phyloP scores from a whole-genome alignment of 2,888 invertebrate genomes.

The Tanytarsus gracilentus region DNA sequence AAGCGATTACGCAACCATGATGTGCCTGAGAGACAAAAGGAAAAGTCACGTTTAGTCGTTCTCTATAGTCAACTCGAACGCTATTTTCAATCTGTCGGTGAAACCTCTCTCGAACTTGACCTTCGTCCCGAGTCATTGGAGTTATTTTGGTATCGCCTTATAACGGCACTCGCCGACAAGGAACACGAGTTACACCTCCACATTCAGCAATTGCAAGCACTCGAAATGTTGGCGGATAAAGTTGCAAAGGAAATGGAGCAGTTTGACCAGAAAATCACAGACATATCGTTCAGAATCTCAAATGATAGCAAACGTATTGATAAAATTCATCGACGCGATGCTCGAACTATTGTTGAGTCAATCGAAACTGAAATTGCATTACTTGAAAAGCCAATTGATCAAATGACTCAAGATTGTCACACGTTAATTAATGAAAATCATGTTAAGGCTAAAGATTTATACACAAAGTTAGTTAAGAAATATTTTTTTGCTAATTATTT shows the following conservation, averaged over 20 bases:
- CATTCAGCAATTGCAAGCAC: slow-evolving; percentile 78
- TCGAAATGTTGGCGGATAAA: slow-evolving; percentile 90
- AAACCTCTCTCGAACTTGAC: slow-evolving; percentile 79
- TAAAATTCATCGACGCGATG: slow-evolving; percentile 82
- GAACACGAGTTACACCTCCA: slow-evolving; percentile 87
- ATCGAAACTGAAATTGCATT: slow-evolving; percentile 78
- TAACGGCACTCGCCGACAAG: slow-evolving; percentile 82
- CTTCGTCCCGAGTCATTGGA: slow-evolving; percentile 78
- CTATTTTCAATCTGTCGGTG: slow-evolving; percentile 81
- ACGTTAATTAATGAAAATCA: slow-evolving; percentile 79
- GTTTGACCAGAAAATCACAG: slow-evolving; percentile 76
- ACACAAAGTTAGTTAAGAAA: slow-evolving; percentile 42
- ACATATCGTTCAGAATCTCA: slow-evolving; percentile 76
- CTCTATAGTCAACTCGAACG: slow-evolving; percentile 81
- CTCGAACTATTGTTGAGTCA: slow-evolving; percentile 84
- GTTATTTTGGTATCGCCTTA: slow-evolving; percentile 77
- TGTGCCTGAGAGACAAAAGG: slow-evolving; percentile 79
- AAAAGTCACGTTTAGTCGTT: slow-evolving; percentile 79
- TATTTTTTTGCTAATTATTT: neutral
- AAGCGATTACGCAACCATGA: slow-evolving; percentile 90
- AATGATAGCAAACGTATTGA: slow-evolving; percentile 78
- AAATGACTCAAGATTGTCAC: slow-evolving; percentile 81
- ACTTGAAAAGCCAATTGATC: slow-evolving; percentile 79
- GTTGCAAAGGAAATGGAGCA: slow-evolving; percentile 85
- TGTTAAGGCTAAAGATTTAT: slow-evolving; percentile 71